Percentiles rank a stretch among this genome's conserved stretches.
Conservation (phyloP, 2,113 vertebrate species). For the Pogonocichla stellata region DNA sequence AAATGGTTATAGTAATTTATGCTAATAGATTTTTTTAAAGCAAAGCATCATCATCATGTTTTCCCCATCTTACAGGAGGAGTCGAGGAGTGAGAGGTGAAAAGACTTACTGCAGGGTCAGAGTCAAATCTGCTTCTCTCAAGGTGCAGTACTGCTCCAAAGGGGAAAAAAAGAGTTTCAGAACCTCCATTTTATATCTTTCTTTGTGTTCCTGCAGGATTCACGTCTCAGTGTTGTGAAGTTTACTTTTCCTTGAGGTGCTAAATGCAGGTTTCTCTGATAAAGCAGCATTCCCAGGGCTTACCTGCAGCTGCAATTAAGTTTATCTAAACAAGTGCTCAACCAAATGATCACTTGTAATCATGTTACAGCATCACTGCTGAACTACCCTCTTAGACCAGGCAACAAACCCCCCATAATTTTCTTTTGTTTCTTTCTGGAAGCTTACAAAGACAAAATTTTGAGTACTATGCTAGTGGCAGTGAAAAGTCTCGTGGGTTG, state of each 20-base stretch:
- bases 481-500: background rate
- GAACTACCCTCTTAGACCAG: background rate
- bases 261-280: background rate
- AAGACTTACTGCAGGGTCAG: background rate
- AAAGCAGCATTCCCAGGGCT: background rate
- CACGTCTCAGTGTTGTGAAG: background rate
- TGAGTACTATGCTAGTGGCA: fast-evolving
- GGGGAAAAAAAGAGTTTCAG: background rate
- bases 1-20: background rate
- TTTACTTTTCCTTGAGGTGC: background rate
- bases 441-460: background rate
- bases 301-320: background rate
- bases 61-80: background rate
- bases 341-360: background rate
- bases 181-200: background rate
- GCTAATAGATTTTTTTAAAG: background rate
- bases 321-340: background rate
- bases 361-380: background rate
- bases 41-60: background rate
- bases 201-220: background rate
- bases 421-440: background rate
- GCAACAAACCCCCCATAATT: background rate
- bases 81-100: background rate
- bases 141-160: background rate
- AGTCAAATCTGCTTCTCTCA: background rate